These are phyloP conservation scores for Pasiphila rectangulata DNA, from an alignment of 2,888 invertebrate species.

Conservation along the genomic window DNA sequence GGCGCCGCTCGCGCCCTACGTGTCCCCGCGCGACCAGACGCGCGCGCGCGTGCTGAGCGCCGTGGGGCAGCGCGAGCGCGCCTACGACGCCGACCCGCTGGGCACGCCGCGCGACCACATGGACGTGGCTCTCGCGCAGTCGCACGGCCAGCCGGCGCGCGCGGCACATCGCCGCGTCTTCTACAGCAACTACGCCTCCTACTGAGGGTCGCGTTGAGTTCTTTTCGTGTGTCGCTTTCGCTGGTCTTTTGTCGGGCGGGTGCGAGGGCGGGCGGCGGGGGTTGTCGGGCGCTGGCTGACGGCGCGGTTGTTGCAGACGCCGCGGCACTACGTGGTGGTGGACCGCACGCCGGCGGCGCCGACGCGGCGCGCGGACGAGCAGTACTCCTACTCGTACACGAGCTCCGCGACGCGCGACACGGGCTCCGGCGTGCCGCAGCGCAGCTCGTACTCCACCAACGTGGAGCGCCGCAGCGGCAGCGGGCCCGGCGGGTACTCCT, in stretches of 20 bases:
- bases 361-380: constrained; percentile 85
- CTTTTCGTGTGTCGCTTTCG: constrained; percentile 72
- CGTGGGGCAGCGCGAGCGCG: constrained; percentile 81
- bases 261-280: constrained; percentile 57
- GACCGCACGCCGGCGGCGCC: constrained; percentile 86
- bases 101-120: constrained; percentile 83
- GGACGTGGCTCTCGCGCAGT: constrained; percentile 83
- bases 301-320: constrained; percentile 88
- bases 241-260: constrained; percentile 53
- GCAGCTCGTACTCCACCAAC: constrained; percentile 83
- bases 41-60: constrained; percentile 82
- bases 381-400: constrained; percentile 92
- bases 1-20: constrained; percentile 84
- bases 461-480: constrained; percentile 85
- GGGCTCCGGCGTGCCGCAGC: constrained; percentile 79
- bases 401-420: constrained; percentile 80
- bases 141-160: constrained; percentile 80
- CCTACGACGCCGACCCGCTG: constrained; percentile 80
- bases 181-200: constrained; percentile 78
- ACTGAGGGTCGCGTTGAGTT: constrained; percentile 55
- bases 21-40: constrained; percentile 84
- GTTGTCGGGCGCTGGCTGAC: too few relatives aligned
- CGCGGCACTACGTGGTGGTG: constrained; percentile 93
- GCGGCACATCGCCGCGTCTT: constrained; percentile 72
- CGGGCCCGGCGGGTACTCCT: constrained; percentile 89